Conservation (phyloP, 1,140 invertebrate genomes). For the Ooceraea biroi region DNA sequence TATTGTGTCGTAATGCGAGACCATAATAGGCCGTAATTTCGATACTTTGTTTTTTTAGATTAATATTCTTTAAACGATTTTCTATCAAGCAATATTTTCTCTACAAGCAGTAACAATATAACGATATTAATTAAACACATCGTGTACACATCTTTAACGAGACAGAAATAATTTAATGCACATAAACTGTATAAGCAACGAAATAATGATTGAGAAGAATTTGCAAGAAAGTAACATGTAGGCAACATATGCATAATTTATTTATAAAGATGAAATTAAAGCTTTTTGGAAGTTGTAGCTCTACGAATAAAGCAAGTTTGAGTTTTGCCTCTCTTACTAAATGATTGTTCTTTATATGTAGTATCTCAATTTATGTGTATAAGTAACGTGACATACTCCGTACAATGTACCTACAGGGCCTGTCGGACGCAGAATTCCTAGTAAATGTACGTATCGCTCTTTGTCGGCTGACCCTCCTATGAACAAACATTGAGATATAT, state of each 20-base stretch:
- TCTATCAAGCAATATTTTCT: constrained; percentile 10
- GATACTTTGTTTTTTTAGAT: no score
- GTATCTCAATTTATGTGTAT: constrained; percentile 53
- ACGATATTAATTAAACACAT: neutral
- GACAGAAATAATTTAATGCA: no score
- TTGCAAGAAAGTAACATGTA: neutral
- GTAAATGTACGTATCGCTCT: constrained; percentile 86
- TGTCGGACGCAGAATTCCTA: constrained; percentile 79
- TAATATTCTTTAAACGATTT: constrained; percentile 9
- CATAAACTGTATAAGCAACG: no score
- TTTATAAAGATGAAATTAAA: neutral
- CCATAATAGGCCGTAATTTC: neutral
- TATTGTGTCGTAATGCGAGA: neutral
- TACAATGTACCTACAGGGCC: constrained; percentile 73
- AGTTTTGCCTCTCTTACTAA: constrained; percentile 1
- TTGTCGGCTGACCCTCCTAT: constrained; percentile 79
- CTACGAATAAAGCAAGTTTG: constrained; percentile 11
- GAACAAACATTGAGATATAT: constrained; percentile 75
- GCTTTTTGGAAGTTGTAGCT: neutral
- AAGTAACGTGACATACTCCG: constrained; percentile 70
- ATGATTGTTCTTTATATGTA: constrained; percentile 12
- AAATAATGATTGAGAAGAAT: constrained; percentile 1
- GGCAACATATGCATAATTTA: neutral
- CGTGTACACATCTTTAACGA: neutral
- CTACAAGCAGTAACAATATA: neutral